These are phyloP conservation scores for Neolamprologus kungweensis DNA, from an alignment of 2,113 vertebrate species.

Conservation along the genomic window DNA sequence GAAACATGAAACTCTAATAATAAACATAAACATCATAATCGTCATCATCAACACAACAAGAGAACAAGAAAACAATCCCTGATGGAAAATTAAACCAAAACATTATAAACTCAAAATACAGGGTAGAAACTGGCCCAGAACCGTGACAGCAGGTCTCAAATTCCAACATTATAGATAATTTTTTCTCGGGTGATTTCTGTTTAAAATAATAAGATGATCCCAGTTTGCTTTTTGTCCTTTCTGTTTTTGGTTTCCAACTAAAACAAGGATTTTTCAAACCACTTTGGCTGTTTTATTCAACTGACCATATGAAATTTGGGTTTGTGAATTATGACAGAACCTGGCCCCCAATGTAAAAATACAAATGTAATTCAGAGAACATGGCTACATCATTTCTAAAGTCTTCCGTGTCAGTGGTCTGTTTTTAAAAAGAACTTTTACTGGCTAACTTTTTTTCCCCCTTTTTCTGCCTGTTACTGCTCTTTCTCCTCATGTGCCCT, in stretches of 20 bases:
- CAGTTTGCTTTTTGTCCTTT: background rate
- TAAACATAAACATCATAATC: no score
- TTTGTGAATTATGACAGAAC: background rate
- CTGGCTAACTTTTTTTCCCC: background rate
- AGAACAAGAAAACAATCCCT: no score
- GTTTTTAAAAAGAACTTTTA: background rate
- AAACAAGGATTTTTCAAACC: background rate
- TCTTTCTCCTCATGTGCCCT: slow-evolving; percentile 5
- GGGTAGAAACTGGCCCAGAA: no score
- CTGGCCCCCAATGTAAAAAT: background rate
- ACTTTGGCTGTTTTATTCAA: background rate
- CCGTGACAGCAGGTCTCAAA: no score
- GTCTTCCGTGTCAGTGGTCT: background rate
- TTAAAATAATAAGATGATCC: background rate
- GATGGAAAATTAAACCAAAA: no score
- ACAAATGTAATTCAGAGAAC: background rate
- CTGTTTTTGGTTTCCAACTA: background rate
- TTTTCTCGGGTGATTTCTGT: background rate
- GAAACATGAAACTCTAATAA: no score
- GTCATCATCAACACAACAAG: no score
- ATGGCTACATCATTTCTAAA: background rate
- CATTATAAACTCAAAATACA: no score
- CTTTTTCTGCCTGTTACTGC: background rate
- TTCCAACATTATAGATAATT: background rate
- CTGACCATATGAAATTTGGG: background rate